Conservation (phyloP, 35 echinoderm and acorn worm genomes). For the Lytechinus pictus region DNA sequence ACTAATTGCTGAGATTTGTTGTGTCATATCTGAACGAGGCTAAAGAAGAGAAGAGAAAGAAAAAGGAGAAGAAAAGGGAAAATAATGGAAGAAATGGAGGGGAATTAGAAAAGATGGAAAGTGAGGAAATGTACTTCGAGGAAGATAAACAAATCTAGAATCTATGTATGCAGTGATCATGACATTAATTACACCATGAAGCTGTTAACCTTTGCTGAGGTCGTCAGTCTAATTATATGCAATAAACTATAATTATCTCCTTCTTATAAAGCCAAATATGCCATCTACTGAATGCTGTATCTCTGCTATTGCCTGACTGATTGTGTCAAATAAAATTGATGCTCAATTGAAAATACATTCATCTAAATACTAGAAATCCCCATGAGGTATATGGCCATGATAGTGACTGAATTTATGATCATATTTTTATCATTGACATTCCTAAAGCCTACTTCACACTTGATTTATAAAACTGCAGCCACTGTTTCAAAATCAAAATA, state of each 20-base stretch:
- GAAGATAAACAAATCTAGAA: neutral
- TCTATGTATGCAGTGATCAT: neutral
- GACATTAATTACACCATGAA: neutral
- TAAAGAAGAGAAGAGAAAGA: neutral
- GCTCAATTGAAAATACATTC: conserved; percentile 3
- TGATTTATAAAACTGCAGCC: no score
- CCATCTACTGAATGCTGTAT: neutral
- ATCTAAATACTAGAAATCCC: neutral
- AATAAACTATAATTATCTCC: neutral
- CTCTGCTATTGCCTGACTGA: neutral
- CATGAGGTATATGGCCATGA: conserved; percentile 8
- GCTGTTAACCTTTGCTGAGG: neutral
- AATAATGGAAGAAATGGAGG: neutral
- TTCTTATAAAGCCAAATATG: neutral
- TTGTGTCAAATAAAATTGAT: neutral
- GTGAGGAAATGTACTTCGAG: neutral
- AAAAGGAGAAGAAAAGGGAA: neutral
- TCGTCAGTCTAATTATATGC: neutral
- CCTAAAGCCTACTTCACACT: neutral
- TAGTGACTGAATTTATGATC: conserved; percentile 13
- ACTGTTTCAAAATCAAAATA: no score
- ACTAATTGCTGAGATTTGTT: no score
- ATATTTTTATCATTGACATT: conserved; percentile 3
- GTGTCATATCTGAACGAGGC: no score
- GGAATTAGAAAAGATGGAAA: neutral